These are phyloP conservation scores for Clivina fossor DNA, from an alignment of 2,888 invertebrate species.

Conservation along the genomic window DNA sequence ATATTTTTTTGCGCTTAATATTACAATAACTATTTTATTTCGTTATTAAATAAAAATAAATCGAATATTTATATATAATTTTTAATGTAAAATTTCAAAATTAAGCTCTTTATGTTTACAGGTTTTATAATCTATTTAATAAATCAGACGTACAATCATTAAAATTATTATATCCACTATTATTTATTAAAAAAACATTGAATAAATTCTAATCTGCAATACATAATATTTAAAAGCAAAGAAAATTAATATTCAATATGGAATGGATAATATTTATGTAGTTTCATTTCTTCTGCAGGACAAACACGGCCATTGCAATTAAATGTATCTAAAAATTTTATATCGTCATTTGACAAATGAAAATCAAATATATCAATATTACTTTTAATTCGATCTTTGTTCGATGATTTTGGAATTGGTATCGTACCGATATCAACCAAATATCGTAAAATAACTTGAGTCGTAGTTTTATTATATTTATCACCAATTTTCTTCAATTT, in stretches of 20 bases:
- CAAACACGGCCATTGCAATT: conserved; percentile 44
- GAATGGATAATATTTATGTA: conserved; percentile 33
- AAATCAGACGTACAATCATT: no score
- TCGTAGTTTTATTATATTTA: conserved; percentile 66
- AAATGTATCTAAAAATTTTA: conserved; percentile 55
- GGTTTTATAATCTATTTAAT: no score
- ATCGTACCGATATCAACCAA: conserved; percentile 56
- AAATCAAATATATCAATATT: conserved; percentile 64
- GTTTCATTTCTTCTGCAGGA: conserved; percentile 15
- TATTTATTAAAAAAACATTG: no score
- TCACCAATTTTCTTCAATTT: conserved; percentile 63
- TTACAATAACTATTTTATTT: no score
- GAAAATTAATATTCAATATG: conserved; percentile 40
- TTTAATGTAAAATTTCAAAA: no score
- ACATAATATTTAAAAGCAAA: no score
- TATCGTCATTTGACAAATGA: conserved; percentile 56
- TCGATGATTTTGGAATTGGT: conserved; percentile 63
- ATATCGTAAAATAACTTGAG: conserved; percentile 71
- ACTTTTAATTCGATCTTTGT: conserved; percentile 55
- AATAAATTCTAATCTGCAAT: no score
- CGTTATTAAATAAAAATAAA: no score
- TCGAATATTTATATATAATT: no score
- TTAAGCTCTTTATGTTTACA: no score
- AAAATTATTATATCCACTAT: no score
- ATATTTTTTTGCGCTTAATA: no score